phyloP scores from a whole-genome alignment of 2,888 invertebrate species.

The Neocrepidodera transversa region DNA sequence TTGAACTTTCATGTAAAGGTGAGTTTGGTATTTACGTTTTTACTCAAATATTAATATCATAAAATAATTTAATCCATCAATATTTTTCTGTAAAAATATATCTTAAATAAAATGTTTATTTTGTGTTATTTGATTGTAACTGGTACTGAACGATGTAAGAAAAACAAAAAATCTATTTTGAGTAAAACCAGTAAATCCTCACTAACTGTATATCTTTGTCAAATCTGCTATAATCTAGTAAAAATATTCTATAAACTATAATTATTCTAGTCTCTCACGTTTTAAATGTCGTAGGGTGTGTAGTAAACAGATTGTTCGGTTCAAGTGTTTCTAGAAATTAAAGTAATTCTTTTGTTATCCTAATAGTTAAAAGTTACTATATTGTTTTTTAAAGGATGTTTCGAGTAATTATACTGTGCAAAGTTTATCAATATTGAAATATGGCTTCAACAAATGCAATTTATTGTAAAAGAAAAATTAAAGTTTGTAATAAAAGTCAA shows the following conservation, averaged over 20 bases:
- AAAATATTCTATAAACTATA: constrained; percentile 40
- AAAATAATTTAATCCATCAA: too few species aligned
- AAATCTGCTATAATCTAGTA: constrained; percentile 43
- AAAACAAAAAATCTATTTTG: too few species aligned
- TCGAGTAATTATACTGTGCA: constrained; percentile 1
- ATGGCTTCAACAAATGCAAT: constrained; percentile 19
- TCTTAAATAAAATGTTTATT: too few species aligned
- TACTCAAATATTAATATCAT: constrained; percentile 16
- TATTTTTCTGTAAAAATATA: too few species aligned
- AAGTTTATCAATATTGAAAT: constrained; percentile 5
- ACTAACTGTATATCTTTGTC: constrained; percentile 43
- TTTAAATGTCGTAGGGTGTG: constrained; percentile 48
- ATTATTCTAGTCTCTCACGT: constrained; percentile 48
- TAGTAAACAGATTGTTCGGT: constrained; percentile 32
- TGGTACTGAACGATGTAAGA: too few species aligned
- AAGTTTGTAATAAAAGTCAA: too few species aligned
- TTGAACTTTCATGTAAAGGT: not conserved
- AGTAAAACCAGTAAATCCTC: too few species aligned
- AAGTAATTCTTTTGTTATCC: constrained; percentile 11
- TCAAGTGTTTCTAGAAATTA: constrained; percentile 37
- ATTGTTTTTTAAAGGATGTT: constrained; percentile 22
- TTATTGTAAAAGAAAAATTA: constrained; percentile 22
- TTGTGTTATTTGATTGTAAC: too few species aligned
- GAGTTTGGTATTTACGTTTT: not conserved
- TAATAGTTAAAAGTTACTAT: constrained; percentile 9